Conservation (phyloP, 37 sponge, comb jelly and placozoan genomes). For the Spongia lamella region DNA sequence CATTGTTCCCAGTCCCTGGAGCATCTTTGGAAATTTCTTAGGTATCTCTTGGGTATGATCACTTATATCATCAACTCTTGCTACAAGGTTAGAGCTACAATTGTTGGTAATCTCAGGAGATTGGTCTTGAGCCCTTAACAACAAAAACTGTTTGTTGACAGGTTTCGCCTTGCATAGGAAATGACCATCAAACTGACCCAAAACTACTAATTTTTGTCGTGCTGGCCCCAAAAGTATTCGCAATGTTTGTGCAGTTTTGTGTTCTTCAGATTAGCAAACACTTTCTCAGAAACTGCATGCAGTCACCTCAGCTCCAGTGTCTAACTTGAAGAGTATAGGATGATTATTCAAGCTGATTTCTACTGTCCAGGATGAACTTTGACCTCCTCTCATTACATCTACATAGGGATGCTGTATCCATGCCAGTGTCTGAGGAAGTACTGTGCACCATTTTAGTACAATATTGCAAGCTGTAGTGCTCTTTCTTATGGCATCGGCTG, state of each 20-base stretch:
- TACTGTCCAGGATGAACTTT: too few species aligned
- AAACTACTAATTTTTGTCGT: constrained; percentile 15
- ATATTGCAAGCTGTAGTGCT: too few species aligned
- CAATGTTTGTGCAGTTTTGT: constrained; percentile 1
- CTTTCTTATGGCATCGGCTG: too few species aligned
- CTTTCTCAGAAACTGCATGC: constrained; percentile 15
- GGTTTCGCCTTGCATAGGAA: too few species aligned
- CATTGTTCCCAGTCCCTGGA: constrained; percentile 29
- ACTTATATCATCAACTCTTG: not conserved
- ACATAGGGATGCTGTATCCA: too few species aligned
- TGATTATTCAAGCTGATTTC: too few species aligned
- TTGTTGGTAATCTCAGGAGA: constrained; percentile 15
- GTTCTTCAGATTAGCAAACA: not conserved
- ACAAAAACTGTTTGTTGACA: not conserved
- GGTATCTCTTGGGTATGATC: too few species aligned
- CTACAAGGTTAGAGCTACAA: constrained; percentile 5
- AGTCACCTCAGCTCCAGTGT: constrained; percentile 51
- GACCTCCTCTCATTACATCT: too few species aligned
- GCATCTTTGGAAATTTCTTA: not conserved
- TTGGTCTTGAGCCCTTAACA: not conserved
- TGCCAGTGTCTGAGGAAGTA: too few species aligned
- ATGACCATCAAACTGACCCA: constrained; percentile 4
- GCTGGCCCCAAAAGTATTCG: constrained; percentile 4
- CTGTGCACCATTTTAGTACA: too few species aligned
- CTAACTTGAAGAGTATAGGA: constrained; percentile 40